phyloP scores from a whole-genome alignment of 2,113 vertebrate genomes.

The Motacilla alba region DNA sequence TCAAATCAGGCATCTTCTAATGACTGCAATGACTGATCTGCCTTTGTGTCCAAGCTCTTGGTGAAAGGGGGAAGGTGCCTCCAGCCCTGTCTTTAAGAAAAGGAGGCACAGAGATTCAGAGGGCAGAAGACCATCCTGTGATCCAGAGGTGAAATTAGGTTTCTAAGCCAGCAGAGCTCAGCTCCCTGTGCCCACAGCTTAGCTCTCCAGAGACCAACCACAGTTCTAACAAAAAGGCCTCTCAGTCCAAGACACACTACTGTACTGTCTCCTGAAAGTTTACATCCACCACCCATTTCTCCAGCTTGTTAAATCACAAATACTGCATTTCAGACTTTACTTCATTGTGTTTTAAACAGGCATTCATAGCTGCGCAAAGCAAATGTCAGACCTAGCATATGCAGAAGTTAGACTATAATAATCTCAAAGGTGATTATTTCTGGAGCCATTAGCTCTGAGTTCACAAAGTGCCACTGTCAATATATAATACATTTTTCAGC shows the following conservation, averaged over 20 bases:
- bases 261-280: background rate
- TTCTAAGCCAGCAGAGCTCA: background rate
- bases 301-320: background rate
- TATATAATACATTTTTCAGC: slow-evolving; percentile 34
- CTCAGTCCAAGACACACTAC: background rate
- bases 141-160: background rate
- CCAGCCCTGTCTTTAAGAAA: background rate
- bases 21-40: background rate
- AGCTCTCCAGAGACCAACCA: accelerated
- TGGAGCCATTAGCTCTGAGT: background rate
- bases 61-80: background rate
- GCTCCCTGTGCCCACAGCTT: background rate
- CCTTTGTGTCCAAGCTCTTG: background rate
- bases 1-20: background rate
- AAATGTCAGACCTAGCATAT: background rate
- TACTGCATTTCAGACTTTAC: background rate
- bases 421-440: slow-evolving; percentile 20
- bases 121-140: background rate
- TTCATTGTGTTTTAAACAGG: background rate
- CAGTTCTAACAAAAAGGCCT: background rate
- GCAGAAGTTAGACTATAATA: background rate
- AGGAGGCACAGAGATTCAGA: background rate
- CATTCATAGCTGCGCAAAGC: background rate
- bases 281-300: background rate
- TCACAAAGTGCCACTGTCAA: slow-evolving; percentile 19